A percentile compares a stretch with the other conserved stretches of the same genome.
Conservation (phyloP, 2,113 vertebrate genomes). For the Sylvietta virens region DNA sequence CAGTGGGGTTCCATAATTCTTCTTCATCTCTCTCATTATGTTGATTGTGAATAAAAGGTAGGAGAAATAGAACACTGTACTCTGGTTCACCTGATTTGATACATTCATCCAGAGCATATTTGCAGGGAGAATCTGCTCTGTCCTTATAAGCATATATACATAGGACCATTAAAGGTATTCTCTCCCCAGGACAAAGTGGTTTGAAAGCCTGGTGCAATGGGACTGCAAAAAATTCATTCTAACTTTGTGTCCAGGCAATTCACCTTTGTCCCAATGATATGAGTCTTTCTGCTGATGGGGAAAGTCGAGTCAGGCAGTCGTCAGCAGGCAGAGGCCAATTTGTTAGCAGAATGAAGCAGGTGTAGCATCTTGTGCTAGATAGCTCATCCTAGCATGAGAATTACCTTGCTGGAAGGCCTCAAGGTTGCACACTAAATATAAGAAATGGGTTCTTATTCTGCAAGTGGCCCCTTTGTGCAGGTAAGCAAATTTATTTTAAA, state of each 20-base stretch:
- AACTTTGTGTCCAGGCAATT: conserved; percentile 91
- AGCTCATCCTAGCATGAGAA: conserved; percentile 77
- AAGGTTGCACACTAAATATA: conserved; percentile 39
- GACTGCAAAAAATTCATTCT: conserved; percentile 95
- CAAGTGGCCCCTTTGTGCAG: conserved; percentile 1
- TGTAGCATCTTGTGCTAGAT: conserved; percentile 63
- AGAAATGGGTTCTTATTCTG: background rate
- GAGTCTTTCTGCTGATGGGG: conserved; percentile 83
- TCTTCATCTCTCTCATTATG: background rate
- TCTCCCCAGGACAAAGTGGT: conserved; percentile 87
- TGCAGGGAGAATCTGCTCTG: conserved; percentile 7
- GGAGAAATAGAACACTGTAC: background rate
- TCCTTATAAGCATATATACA: conserved; percentile 88
- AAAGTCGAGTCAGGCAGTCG: conserved; percentile 73
- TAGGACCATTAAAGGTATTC: conserved; percentile 87
- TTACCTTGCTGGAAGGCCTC: conserved; percentile 72
- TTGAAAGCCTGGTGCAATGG: conserved; percentile 89
- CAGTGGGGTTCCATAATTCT: background rate
- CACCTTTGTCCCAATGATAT: conserved; percentile 95
- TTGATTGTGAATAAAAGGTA: conserved; percentile 3
- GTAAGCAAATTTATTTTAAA: conserved; percentile 30
- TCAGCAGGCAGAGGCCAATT: conserved; percentile 69
- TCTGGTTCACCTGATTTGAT: conserved; percentile 1
- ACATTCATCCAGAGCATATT: background rate
- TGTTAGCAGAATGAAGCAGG: conserved; percentile 74